Base-by-base conservation (phyloP, 2,888 invertebrate genomes). In the Sarcophaga subvicina region DNA sequence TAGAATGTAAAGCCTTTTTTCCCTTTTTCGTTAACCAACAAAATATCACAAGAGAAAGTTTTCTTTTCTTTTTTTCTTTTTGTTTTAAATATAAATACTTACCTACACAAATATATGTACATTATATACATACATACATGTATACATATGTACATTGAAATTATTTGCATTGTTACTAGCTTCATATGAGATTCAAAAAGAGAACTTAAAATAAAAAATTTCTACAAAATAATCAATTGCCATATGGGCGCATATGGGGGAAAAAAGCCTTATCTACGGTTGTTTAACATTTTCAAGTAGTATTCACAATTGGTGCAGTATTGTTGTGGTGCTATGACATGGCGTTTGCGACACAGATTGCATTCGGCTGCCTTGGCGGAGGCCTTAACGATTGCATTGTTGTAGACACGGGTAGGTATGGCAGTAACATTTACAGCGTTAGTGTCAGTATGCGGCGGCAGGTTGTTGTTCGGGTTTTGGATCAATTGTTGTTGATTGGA, bases 291-390 rank as follows among this genome's bases (percentile, higher is more conserved):
- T 88, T 97, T 97, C 96, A 98, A 96, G 92, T 98, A 98, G 94
- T 97, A 98, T 92, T 98, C 97, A 94, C 98, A 98, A 93, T 98
- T 98, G 73, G 96, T 95, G 93, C 98, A 98, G 92, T 98, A 98
- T 89, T 96, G 95, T 59, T 96, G 96, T 17, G 97, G 96, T 20
- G 96, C 95, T 72, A 95, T 95, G 22, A 98, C 96, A 88, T 96
- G 95, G 91, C 97, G 97, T 92, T 98, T 98, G 83, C 97, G 95
- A 93, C 98, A 98, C 90, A 98, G 94, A 93, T 97, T 96, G 93
- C 98, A 98, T 84, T 96, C 96, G 12, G 95, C 94, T 83, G 96
- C 96, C 90, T 96, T 95, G 25, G 94, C 94, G 25, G 93, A 93
- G 83, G 93, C 93, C 89, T 94, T 94, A 3, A 94, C 93, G 72